Evolutionary conservation across 2,113 vertebrate genomes (phyloP), one percentile per base, ranked within the genome.

Genomic region (Catharus fuscescens): DNA sequence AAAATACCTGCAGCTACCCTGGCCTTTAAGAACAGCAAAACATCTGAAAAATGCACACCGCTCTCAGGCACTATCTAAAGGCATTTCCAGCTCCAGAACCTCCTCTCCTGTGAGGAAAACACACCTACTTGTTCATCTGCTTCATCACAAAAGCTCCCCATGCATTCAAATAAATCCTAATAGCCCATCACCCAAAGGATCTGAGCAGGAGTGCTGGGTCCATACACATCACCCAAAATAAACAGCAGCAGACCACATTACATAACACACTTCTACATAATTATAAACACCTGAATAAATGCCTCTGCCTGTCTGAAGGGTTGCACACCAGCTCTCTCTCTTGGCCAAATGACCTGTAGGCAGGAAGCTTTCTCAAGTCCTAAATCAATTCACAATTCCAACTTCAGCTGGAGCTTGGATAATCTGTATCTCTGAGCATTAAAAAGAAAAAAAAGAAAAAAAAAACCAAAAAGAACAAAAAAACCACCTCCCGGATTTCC

Each of bases 151-250:
- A 86, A 84, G n/a, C 52, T 78, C 71, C 38, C 32, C 5, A 40
- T 7, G 6, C 64, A 26, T 32, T 60, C 71, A 61, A 80, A 47
- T 26, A 79, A 26, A 38, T 81, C 56, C 60, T 12, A 38, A 76
- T 18, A 80, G 59, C 50, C 50, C 54, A 53, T 38, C 53, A 64
- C 47, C 65, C 38, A 8, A 10, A 57, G 31, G 42, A 26, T 12
- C 53, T 3, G 1, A 24, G 13, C 62, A 29, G 0, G 2, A 1
- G 1, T 4, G 6, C 1, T 14, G 32, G 14, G 15, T 56, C 53
- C 59, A 24, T 18, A 10, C 32, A 67, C 11, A 0, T 48, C 57
- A 47, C 56, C 16, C 80, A 65, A 82, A 86, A 74, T 23, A 74
- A 76, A 26, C 12, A 10, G 56, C 48, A 76, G 44, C 25, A 72